Evolutionary conservation across 2,888 invertebrate species (phyloP), one percentile per base, ranked within the genome.

Genomic region (Lingula anatina): DNA sequence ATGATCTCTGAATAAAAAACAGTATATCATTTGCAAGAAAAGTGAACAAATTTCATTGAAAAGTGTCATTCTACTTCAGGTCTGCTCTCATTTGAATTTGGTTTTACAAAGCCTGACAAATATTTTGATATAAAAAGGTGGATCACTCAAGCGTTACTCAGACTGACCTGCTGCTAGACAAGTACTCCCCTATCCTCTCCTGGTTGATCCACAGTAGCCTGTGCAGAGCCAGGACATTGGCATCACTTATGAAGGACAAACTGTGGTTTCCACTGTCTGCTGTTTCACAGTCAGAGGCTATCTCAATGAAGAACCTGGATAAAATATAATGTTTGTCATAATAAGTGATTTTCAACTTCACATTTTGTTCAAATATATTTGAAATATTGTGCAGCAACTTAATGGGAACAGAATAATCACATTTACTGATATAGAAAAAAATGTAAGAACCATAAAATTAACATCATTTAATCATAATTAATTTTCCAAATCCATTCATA

Each of bases 241-340:
- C 91, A 76, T 97, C 96, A 63, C 92, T 94, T 56, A 97, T 94
- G 77, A 95, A 96, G 0, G 94, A 94, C 54, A 73, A 57, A 46
- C 88, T 89, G 80, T 95, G 94, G 35, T 90, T 89, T 0, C 90
- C 71, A 83, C 75, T 92, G 89, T 96, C 95, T 5, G 90, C 85
- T 1, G 91, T 91, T 78, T 95, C 95, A 73, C 92, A 93, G 77
- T 96, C 95, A 0, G 94, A 94, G 0, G 95, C 93, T 62, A 96
- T 96, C 79, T 94, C 80, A 31, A 74, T 71, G 62, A 79, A 78
- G 57, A 78, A 77, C 54, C 76, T 75, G 57, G 20, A 51, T 20
- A 44, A 27, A 9, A 39, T 12, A 21, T n/a, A n/a, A n/a, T n/a
- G n/a, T n/a, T n/a, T n/a, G n/a, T n/a, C n/a, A n/a, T n/a, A n/a